Evolutionary conservation across 2,113 vertebrate species (phyloP).

Genomic region (Cheirogaleus medius): DNA sequence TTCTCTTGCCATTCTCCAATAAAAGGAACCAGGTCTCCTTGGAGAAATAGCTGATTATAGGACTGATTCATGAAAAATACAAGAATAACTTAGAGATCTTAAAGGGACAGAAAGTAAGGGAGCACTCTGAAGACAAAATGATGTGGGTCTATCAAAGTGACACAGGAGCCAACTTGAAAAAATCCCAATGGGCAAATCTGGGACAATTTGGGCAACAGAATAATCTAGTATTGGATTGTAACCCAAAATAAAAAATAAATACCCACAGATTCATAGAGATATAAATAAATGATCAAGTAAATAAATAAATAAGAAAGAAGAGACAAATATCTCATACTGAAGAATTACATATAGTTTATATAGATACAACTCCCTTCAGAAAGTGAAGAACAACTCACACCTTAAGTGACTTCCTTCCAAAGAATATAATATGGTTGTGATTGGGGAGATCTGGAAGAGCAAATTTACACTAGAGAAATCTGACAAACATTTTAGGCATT

Average conservation of each 20-base stretch:
- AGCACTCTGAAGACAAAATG: not conserved
- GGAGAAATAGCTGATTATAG: not conserved
- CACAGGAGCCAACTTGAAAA: not conserved
- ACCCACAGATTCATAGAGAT: not conserved
- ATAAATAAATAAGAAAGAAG: not conserved
- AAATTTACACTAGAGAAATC: not conserved
- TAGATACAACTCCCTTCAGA: not conserved
- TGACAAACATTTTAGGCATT: not conserved
- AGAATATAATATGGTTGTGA: not conserved
- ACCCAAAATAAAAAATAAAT: not conserved
- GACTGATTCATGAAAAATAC: not conserved
- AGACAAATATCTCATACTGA: not conserved
- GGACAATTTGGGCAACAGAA: not conserved
- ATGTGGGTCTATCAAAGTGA: not conserved
- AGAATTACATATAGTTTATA: not conserved
- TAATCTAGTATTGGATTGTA: not conserved
- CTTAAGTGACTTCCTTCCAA: not conserved
- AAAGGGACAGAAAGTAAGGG: not conserved
- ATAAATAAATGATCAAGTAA: not conserved
- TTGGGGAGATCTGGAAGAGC: not conserved
- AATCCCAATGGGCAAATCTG: not conserved
- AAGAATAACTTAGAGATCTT: not conserved
- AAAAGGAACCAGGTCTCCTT: not conserved
- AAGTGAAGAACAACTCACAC: not conserved
- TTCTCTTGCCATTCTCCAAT: not conserved